Percentiles rank a stretch among this genome's conserved stretches.
phyloP scores from a whole-genome alignment of 1,140 invertebrate genomes.

The Drosophila erecta region DNA sequence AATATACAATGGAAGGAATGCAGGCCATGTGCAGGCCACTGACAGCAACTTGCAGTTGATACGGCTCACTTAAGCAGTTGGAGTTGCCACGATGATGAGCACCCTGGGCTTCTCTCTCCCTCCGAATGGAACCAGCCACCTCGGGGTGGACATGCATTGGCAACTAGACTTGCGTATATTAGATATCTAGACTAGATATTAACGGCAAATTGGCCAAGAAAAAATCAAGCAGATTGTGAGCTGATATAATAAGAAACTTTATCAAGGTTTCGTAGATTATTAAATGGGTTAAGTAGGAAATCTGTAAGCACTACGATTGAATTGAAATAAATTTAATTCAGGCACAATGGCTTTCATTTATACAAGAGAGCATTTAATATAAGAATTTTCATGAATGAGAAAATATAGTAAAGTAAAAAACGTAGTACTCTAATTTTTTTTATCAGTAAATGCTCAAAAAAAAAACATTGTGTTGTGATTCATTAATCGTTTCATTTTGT shows the following conservation, averaged over 20 bases:
- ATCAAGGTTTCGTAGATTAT: neutral
- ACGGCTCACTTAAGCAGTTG: conserved; percentile 39
- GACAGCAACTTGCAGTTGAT: conserved; percentile 12
- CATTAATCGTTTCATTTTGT: neutral
- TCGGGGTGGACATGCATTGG: neutral
- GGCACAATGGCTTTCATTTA: neutral
- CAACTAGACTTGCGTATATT: neutral
- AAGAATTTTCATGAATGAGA: neutral
- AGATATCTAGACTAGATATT: too few species aligned
- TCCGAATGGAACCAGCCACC: conserved; percentile 34
- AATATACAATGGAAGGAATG: conserved; percentile 21
- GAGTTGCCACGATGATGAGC: conserved; percentile 17
- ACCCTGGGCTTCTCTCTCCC: neutral
- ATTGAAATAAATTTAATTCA: too few species aligned
- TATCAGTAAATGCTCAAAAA: neutral
- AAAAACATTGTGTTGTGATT: too few species aligned
- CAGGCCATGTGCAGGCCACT: conserved; percentile 4
- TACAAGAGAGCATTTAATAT: too few species aligned
- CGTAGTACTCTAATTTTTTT: neutral
- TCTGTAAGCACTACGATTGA: too few species aligned
- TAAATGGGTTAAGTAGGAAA: too few species aligned
- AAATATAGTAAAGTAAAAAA: neutral
- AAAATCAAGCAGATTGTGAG: neutral
- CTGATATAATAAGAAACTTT: neutral
- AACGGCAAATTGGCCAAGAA: neutral